Evolutionary conservation across 2,888 invertebrate genomes (phyloP), one percentile per base, ranked within the genome.

Genomic region (Dicyrtoma fusca): DNA sequence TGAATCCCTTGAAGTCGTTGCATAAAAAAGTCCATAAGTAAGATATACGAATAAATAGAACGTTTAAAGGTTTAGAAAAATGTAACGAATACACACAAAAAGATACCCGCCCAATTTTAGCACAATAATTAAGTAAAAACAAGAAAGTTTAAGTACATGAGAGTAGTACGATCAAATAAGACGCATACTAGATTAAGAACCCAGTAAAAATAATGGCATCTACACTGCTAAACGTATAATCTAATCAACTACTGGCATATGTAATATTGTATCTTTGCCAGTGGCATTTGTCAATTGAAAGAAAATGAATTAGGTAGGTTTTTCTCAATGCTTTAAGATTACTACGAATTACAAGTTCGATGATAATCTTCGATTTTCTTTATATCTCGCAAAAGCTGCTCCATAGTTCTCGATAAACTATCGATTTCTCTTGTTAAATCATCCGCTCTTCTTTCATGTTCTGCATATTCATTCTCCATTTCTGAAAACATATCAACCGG

Each of bases 381-480:
- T 76, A 91, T 90, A 65, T 85, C 85, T 23, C 81, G 82, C 63
- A 90, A 85, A 81, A 91, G 88, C 21, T 83, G 82, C 69, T 85
- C 85, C 88, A 92, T 91, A 82, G 87, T 86, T 1, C 81, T 82
- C 65, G 89, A 89, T 19, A 92, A 84, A 3, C 84, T 84, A 71
- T 88, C 87, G 55, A 92, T 88, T 73, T 87, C 85, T 1, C 83
- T 83, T 79, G 89, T 88, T 68, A 91, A 84, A 66, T 86, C 85
- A 55, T 84, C 84, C 64, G 92, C 83, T 71, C 86, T 85, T 65
- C 86, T 86, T 80, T 90, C 89, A 81, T 91, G 88, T 68, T 87
- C 87, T 75, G 86, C 87, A 82, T 91, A 90, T 63, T 90, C 87
- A 75, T 86, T 86, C 81, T 91, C 89, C 88, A 91, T 87, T 77